Percentiles rank a stretch among this genome's conserved stretches.
Conservation (phyloP, 1,140 invertebrate species). For the Mya arenaria region DNA sequence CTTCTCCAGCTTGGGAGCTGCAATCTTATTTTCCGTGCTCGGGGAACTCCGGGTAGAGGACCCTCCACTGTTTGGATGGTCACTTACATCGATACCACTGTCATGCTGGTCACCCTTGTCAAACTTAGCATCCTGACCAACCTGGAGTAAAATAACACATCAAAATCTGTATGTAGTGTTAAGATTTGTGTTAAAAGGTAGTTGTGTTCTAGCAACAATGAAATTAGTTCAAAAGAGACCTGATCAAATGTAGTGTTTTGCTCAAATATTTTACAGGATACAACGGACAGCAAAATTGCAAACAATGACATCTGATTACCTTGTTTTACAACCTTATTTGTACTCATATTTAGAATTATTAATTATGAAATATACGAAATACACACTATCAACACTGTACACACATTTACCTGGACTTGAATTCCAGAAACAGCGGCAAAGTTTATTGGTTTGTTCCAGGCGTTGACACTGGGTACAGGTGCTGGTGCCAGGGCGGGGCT, state of each 20-base stretch:
- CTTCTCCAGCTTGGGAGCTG: slow-evolving; percentile 69
- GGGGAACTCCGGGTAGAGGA: slow-evolving; percentile 83
- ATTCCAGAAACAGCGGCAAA: slow-evolving; percentile 64
- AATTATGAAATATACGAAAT: too few species aligned
- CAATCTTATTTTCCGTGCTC: slow-evolving; percentile 79
- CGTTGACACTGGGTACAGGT: slow-evolving; percentile 88
- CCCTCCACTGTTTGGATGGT: slow-evolving; percentile 81
- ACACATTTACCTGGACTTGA: slow-evolving; percentile 35
- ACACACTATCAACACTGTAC: too few species aligned
- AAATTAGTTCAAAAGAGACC: too few species aligned
- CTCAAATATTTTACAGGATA: too few species aligned
- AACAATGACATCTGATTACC: too few species aligned
- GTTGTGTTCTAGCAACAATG: too few species aligned
- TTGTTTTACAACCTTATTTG: too few species aligned
- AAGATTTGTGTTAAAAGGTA: not conserved
- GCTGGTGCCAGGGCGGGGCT: slow-evolving; percentile 79
- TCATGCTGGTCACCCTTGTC: slow-evolving; percentile 82
- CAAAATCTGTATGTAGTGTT: not conserved
- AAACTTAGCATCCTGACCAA: slow-evolving; percentile 64
- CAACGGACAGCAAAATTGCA: too few species aligned
- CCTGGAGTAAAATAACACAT: not conserved
- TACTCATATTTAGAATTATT: too few species aligned
- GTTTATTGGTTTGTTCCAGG: slow-evolving; percentile 92
- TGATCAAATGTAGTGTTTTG: too few species aligned
- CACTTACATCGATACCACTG: slow-evolving; percentile 83